Evolutionary conservation across 2,888 invertebrate genomes (phyloP), one percentile per base, ranked within the genome.

Genomic region (Microplitis deprimator): DNA sequence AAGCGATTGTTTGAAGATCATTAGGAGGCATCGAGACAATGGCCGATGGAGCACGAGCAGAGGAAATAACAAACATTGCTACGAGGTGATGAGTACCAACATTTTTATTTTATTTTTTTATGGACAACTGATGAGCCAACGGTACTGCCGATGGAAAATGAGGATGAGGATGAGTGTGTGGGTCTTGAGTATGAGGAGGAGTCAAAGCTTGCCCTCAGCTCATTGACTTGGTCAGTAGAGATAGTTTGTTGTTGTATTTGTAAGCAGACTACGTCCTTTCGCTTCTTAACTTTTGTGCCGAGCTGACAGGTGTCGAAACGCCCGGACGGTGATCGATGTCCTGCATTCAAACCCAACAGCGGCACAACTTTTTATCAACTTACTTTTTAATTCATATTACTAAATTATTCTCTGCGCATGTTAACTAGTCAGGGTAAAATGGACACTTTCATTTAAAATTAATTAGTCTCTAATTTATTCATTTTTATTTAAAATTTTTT

Each of bases 271-370:
- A 17, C 50, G 64, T 40, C 16, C 41, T 65, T 67, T 70, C 16
- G 29, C 29, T 29, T 29, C 29, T 29, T 29, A 29, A 29, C 29
- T 29, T 29, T 29, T 29, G 29, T 29, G 29, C 29, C 29, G 29
- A 29, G 68, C 68, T 80, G 80, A 77, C 81, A 79, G 78, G 79
- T 79, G 81, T 79, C 81, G 81, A 81, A 81, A 81, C 69, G 71
- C 78, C 71, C 75, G 78, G 62, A 29, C 16, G 74, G 38, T 81
- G 80, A 80, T 80, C 79, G 80, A 80, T 80, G 76, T 29, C 3
- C 74, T 41, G 17, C 67, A 17, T n/a, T 8, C 65, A 41, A 73
- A 73, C 67, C 67, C 50, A 50, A 16, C 50, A 41, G 73, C 62
- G 65, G 59, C n/a, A 41, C 13, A 29, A 29, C 29, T 29, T 29